Evolutionary conservation across 2,888 invertebrate species (phyloP).

Genomic region (Epinotia nisella): DNA sequence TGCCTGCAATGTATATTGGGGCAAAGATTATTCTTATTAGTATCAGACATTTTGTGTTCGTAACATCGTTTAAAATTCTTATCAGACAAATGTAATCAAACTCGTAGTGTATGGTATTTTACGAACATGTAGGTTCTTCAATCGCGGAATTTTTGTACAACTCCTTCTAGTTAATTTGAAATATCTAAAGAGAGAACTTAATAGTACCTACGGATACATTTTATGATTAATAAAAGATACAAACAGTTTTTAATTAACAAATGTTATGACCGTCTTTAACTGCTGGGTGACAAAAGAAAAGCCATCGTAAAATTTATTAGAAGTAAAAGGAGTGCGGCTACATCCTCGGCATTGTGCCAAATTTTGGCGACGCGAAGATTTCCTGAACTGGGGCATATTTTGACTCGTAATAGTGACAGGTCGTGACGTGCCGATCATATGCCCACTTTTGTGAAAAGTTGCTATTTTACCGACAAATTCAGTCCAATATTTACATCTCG

Average conservation of each 20-base stretch:
- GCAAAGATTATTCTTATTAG: constrained; percentile 25
- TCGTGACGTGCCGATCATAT: neutral
- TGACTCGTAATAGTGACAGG: no score
- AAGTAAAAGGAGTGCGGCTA: neutral
- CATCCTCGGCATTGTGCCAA: neutral
- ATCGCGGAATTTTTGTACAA: no score
- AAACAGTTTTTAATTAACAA: constrained; percentile 5
- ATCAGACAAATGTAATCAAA: neutral
- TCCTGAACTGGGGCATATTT: neutral
- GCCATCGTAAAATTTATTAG: constrained; percentile 8
- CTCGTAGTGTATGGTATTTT: neutral
- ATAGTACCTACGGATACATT: no score
- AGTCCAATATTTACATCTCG: no score
- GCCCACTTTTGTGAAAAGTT: no score
- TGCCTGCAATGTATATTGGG: constrained; percentile 29
- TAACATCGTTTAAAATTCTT: neutral
- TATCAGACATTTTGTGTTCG: neutral
- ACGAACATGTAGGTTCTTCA: neutral
- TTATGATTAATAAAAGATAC: neutral
- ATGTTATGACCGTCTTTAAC: constrained; percentile 4
- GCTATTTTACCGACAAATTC: no score
- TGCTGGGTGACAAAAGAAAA: constrained; percentile 11
- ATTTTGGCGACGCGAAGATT: neutral
- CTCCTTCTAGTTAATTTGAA: no score
- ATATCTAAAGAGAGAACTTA: no score